Percentiles rank a stretch among this genome's conserved stretches.
Evolutionary conservation across 2,888 invertebrate species (phyloP).

Genomic region (Mythimna ferrago): DNA sequence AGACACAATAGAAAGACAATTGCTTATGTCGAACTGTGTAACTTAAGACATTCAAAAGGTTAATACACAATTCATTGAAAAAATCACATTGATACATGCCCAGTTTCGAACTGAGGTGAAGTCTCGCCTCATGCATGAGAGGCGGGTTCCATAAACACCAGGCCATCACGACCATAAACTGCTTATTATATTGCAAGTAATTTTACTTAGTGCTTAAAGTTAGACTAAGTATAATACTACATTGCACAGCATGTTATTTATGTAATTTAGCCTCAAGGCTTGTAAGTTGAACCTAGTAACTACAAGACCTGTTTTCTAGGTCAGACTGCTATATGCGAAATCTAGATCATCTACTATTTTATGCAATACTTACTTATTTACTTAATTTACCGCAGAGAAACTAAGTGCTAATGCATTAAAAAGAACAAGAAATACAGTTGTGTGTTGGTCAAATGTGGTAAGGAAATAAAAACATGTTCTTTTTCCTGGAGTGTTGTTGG

Average conservation of each 20-base stretch:
- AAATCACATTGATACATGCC: too few species aligned
- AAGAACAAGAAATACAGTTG: background rate
- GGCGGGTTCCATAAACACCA: too few species aligned
- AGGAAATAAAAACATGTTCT: background rate
- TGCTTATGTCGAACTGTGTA: too few species aligned
- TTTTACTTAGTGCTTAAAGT: constrained; percentile 1
- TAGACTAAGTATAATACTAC: background rate
- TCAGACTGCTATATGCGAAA: constrained; percentile 14
- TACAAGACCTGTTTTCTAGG: constrained; percentile 39
- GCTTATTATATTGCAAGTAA: background rate
- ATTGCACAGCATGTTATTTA: constrained; percentile 25
- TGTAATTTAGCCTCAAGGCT: constrained; percentile 12
- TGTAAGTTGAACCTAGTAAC: background rate
- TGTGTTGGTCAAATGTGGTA: background rate
- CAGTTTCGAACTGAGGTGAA: too few species aligned
- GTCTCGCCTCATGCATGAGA: too few species aligned
- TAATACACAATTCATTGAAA: too few species aligned
- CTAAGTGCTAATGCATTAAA: constrained; percentile 32
- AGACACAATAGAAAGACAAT: too few species aligned
- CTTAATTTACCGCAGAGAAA: constrained; percentile 21
- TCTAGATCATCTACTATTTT: constrained; percentile 28
- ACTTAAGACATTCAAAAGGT: too few species aligned
- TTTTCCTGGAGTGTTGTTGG: too few species aligned
- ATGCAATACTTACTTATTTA: constrained; percentile 25
- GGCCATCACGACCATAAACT: too few species aligned